phyloP scores from a whole-genome alignment of 2,113 vertebrate genomes.

The Cyanoramphus novaezelandiae region DNA sequence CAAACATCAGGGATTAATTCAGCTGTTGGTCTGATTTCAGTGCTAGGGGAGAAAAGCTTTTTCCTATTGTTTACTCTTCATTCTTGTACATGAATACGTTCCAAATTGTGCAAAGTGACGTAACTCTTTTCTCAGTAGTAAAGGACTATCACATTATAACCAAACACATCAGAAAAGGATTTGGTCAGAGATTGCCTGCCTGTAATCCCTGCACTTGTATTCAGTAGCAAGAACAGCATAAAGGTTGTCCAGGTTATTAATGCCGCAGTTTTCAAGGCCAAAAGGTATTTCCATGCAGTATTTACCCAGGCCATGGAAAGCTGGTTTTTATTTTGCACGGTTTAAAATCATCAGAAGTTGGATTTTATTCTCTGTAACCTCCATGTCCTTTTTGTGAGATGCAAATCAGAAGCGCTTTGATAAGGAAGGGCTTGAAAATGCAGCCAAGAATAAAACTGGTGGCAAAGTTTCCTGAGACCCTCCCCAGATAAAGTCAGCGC shows the following conservation, averaged over 20 bases:
- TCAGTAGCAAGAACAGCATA: not conserved
- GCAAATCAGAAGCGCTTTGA: not conserved
- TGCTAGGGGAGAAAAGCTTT: not conserved
- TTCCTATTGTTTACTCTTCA: constrained; percentile 8
- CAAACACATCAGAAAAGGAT: constrained; percentile 8
- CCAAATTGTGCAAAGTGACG: not conserved
- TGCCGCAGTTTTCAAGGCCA: not conserved
- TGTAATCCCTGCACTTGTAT: not conserved
- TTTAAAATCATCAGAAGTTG: not conserved
- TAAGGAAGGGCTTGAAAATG: not conserved
- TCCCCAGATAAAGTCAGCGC: accelerated
- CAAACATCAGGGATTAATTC: constrained; percentile 15
- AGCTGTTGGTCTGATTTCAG: not conserved
- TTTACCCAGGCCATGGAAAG: not conserved
- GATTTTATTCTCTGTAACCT: not conserved
- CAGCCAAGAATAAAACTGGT: not conserved
- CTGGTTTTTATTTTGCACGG: not conserved
- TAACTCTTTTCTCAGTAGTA: not conserved
- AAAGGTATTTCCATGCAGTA: not conserved
- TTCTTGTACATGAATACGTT: not conserved
- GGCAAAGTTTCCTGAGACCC: not conserved
- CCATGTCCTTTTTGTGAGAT: not conserved
- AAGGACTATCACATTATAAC: constrained; percentile 2
- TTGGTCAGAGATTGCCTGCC: constrained; percentile 12
- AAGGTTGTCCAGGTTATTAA: not conserved